phyloP scores from a whole-genome alignment of 2,113 vertebrate genomes.

The Corythornis vintsioides region DNA sequence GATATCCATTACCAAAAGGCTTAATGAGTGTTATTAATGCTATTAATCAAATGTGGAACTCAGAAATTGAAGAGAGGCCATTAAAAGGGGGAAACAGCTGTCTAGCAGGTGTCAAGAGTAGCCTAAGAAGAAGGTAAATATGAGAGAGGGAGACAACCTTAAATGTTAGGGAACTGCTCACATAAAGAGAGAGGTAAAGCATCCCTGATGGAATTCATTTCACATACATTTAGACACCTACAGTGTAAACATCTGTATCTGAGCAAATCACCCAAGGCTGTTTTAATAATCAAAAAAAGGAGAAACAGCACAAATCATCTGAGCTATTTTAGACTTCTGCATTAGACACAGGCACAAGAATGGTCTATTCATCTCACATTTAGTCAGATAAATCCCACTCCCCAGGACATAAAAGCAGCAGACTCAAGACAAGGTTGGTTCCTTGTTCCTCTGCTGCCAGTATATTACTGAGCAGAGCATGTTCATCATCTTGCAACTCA shows the following conservation, averaged over 20 bases:
- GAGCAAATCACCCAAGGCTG: not conserved
- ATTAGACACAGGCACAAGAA: not conserved
- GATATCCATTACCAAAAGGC: not conserved
- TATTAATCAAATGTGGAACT: not conserved
- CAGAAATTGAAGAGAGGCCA: not conserved
- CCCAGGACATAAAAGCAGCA: not conserved
- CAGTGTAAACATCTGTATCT: not conserved
- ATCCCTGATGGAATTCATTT: not conserved
- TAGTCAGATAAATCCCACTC: not conserved
- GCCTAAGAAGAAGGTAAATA: not conserved
- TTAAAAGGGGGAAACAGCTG: not conserved
- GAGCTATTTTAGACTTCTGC: not conserved
- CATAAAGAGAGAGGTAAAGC: not conserved
- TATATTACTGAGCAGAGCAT: not conserved
- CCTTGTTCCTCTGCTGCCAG: not conserved
- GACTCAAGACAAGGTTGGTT: not conserved
- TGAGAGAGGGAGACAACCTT: not conserved
- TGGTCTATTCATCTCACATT: not conserved
- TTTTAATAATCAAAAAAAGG: not conserved
- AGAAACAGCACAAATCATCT: not conserved
- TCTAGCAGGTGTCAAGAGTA: not conserved
- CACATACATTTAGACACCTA: not conserved
- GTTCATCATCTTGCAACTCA: not conserved
- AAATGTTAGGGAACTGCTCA: not conserved
- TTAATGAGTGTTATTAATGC: not conserved